phyloP scores from a whole-genome alignment of 1,140 invertebrate genomes.

The Cheumatopsyche charites region DNA sequence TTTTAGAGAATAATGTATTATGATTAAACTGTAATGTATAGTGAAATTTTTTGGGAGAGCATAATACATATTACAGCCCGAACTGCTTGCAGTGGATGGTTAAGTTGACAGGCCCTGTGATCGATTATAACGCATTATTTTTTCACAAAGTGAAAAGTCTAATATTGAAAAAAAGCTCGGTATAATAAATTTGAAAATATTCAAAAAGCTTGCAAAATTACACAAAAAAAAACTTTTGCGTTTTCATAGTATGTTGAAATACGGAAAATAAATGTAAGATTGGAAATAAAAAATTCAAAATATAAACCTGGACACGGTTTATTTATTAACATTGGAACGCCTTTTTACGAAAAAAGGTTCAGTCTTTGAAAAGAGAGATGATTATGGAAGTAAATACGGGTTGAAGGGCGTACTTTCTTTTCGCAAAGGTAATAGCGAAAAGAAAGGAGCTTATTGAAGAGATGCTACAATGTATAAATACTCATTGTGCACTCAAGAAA shows the following conservation, averaged over 20 bases:
- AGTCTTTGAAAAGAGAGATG: constrained; percentile 31
- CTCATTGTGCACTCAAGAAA: constrained; percentile 25
- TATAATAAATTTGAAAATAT: too few species aligned
- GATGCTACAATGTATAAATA: constrained; percentile 25
- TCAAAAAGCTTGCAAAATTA: too few species aligned
- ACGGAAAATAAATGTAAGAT: too few species aligned
- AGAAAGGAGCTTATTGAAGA: constrained; percentile 19
- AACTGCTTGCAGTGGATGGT: not conserved
- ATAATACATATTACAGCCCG: not conserved
- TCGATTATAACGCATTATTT: constrained; percentile 9
- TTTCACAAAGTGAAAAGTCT: not conserved
- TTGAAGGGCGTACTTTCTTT: constrained; percentile 22
- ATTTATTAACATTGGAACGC: constrained; percentile 24
- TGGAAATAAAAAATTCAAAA: not conserved
- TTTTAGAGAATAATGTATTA: too few species aligned
- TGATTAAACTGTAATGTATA: too few species aligned
- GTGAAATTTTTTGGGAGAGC: too few species aligned
- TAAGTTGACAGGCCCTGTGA: constrained; percentile 1
- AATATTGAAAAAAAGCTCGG: not conserved
- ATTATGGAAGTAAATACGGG: constrained; percentile 34
- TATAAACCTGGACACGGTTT: constrained; percentile 21
- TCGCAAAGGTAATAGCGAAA: constrained; percentile 34
- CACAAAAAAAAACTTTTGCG: too few species aligned
- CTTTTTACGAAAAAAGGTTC: constrained; percentile 13
- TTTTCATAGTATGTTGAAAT: too few species aligned